Evolutionary conservation across 2,888 invertebrate species (phyloP), one percentile per base, ranked within the genome.

Genomic region (Latrodectus hesperus): DNA sequence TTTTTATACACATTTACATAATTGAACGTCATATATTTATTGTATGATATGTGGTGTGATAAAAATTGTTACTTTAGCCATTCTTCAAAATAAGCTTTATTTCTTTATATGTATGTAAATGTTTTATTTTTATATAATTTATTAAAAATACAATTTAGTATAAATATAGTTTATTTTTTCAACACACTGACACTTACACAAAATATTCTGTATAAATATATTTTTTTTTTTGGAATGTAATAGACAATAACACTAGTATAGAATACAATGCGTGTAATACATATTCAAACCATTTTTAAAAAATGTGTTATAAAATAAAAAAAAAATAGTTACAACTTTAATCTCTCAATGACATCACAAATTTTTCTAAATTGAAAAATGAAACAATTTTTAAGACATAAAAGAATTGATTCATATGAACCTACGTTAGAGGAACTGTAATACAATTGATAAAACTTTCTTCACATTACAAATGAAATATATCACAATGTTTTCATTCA

Each of bases 1-100:
- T 76, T 84, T 87, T 87, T 87, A 76, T 87, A 87, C 65, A 72
- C 72, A 87, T 87, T 87, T 87, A 87, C 77, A 87, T 49, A 53
- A 87, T 86, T 86, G 80, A 86, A 86, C 68, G 70, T 81, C 60
- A 73, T 86, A 86, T 86, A 77, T 84, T 81, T 87, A 71, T 67
- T 77, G 76, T 51, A 60, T 76, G 64, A 60, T 60, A 60, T 60
- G 60, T 60, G 60, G 60, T 60, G 60, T 60, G 60, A 60, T 60
- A 60, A 16, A 60, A 16, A n/a, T 60, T 60, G 60, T 16, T 16
- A 60, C 12, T 60, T 60, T 60, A 60, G 60, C 14, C 60, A 60
- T 60, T 60, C 60, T 60, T 60, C 60, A 16, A 11, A 60, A 60
- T 60, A 60, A 60, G 60, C 60, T 60, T 60, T 60, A 60, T n/a